Percentiles rank a stretch among this genome's conserved stretches.
phyloP scores from a whole-genome alignment of 2,113 vertebrate species.

The Promerops cafer region DNA sequence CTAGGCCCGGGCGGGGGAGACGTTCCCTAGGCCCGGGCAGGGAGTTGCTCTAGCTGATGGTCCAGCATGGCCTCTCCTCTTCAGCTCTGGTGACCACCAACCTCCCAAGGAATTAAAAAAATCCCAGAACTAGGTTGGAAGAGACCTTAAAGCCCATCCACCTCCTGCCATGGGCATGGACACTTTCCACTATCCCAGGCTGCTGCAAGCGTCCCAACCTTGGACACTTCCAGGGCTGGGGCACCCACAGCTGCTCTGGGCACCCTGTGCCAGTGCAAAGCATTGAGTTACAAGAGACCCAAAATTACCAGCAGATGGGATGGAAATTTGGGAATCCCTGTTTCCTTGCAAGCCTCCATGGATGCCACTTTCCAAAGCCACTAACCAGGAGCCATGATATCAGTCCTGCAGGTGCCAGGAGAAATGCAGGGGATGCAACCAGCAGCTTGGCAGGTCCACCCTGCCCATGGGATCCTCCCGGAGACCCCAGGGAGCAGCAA shows the following conservation, averaged over 20 bases:
- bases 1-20: no score
- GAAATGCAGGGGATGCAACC: background rate
- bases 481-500: background rate
- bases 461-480: fast-evolving
- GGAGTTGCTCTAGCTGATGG: background rate
- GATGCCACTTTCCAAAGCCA: background rate
- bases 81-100: background rate
- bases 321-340: background rate
- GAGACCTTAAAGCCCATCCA: background rate
- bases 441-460: background rate
- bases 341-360: background rate
- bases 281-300: background rate
- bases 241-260: background rate
- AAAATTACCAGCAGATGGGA: background rate
- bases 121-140: background rate
- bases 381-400: background rate
- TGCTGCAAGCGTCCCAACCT: background rate
- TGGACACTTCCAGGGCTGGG: background rate
- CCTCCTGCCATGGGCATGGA: background rate
- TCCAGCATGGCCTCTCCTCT: fast-evolving
- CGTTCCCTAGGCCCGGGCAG: background rate
- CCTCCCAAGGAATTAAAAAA: background rate
- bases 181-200: background rate
- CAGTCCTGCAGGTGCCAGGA: background rate
- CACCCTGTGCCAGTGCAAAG: background rate